Evolutionary conservation across 1,140 invertebrate genomes (phyloP).

Genomic region (Eueides isabella): DNA sequence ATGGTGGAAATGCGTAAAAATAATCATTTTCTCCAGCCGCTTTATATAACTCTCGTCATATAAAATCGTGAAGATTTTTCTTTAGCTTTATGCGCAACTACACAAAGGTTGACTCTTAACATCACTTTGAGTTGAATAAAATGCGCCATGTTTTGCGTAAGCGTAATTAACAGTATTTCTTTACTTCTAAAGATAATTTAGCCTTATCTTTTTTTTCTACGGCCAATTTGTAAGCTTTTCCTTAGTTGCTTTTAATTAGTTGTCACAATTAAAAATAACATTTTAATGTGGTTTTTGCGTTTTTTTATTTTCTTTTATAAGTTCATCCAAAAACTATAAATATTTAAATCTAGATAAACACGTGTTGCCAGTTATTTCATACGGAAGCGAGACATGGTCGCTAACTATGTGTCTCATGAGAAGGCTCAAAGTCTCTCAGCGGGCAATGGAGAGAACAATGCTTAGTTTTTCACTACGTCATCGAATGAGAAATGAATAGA

Average conservation of each 20-base stretch:
- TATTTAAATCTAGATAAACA: too few relatives aligned
- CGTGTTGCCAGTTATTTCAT: too few relatives aligned
- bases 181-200: background rate
- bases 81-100: conserved; percentile 1
- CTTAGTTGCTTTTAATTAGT: background rate
- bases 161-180: conserved; percentile 9
- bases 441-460: too few relatives aligned
- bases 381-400: too few relatives aligned
- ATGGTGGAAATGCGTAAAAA: background rate
- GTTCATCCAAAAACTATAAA: too few relatives aligned
- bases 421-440: too few relatives aligned
- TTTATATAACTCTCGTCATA: background rate
- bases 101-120: conserved; percentile 14
- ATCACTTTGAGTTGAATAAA: conserved; percentile 10
- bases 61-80: conserved; percentile 3
- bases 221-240: background rate
- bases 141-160: conserved; percentile 5
- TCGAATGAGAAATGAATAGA: too few relatives aligned
- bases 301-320: too few relatives aligned
- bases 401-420: too few relatives aligned
- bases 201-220: background rate
- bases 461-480: too few relatives aligned
- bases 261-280: background rate
- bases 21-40: background rate
- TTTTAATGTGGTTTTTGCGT: too few relatives aligned